Base-by-base conservation (phyloP, 2,113 vertebrate species). In the Nestor notabilis region DNA sequence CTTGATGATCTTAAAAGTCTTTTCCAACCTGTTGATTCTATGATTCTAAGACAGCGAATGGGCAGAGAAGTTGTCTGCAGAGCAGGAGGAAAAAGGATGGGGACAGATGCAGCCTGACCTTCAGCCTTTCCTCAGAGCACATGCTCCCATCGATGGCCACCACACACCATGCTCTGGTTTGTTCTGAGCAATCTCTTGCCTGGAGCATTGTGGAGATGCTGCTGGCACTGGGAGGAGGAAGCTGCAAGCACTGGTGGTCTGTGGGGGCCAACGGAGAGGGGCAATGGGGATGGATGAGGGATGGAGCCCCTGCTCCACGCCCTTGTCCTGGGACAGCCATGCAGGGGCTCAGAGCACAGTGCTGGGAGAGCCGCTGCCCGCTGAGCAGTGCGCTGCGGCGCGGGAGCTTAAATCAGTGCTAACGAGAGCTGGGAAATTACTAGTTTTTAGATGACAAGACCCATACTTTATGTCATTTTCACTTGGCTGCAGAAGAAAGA, bases 401-500 rank as follows among this genome's bases (percentile, higher is more conserved):
- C 2, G 27, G 64, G 27, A 79, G 43, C 85, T 78, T 17, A 7
- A 75, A 60, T 80, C 47, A 23, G 53, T 41, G 65, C 52, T 91
- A 74, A 77, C 53, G 5, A 55, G 91, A 83, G 52, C 74, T 21
- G 72, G 85, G 81, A 66, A 92, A 91, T 65, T 13, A 50, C 81
- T 83, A 17, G 15, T 29, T 69, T 66, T 41, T 15, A 35, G 47
- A 46, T 47, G 53, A 58, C 56, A 79, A 63, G 56, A 56, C 50
- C 60, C 88, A 72, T 31, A 60, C 63, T 72, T 66, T 3, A 12
- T 12, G 69, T 35, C 41, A 29, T 82, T 91, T 31, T 28, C 89
- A 24, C 50, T 95, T 96, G 92, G 89, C 76, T 94, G 87, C 71
- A 83, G 87, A 58, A 92, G 94, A 88, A 80, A 85, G 92, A 82